These are phyloP conservation scores for Scaptomyza hsui DNA, from an alignment of 1,140 invertebrate genomes.

Conservation along the genomic window DNA sequence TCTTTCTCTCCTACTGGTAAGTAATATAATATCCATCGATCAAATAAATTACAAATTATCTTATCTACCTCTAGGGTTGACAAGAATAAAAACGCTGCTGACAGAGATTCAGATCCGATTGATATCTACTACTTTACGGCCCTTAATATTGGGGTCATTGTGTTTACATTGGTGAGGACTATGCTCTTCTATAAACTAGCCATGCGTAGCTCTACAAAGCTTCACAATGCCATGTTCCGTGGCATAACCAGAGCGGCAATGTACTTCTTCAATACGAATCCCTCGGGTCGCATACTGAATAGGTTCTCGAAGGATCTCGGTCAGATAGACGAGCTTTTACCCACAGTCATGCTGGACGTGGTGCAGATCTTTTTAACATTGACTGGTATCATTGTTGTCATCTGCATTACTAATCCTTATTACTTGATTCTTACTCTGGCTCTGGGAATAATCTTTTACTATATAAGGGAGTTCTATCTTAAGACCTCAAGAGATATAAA, in stretches of 20 bases:
- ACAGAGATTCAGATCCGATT: constrained; percentile 23
- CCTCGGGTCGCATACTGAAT: constrained; percentile 90
- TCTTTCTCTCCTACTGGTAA: constrained; percentile 65
- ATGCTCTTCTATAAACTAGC: constrained; percentile 62
- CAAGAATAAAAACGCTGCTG: constrained; percentile 41
- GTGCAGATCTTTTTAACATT: constrained; percentile 88
- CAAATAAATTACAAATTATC: background rate
- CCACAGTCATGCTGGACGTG: constrained; percentile 91
- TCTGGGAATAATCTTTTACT: constrained; percentile 89
- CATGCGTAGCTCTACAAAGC: constrained; percentile 53
- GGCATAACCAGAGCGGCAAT: constrained; percentile 86
- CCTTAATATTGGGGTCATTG: constrained; percentile 62
- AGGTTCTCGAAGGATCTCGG: constrained; percentile 91
- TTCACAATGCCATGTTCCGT: constrained; percentile 62
- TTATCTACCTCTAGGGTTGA: constrained; percentile 42
- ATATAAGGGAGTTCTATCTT: constrained; percentile 91
- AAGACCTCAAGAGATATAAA: constrained; percentile 94
- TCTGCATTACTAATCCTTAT: constrained; percentile 90
- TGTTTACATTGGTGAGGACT: constrained; percentile 54
- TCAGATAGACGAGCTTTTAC: constrained; percentile 93
- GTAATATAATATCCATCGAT: background rate
- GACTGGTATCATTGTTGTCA: constrained; percentile 87
- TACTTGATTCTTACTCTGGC: constrained; percentile 89
- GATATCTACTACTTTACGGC: constrained; percentile 66
- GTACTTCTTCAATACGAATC: constrained; percentile 92